phyloP scores from a whole-genome alignment of 2,888 invertebrate species.

The Stramonita haemastoma region DNA sequence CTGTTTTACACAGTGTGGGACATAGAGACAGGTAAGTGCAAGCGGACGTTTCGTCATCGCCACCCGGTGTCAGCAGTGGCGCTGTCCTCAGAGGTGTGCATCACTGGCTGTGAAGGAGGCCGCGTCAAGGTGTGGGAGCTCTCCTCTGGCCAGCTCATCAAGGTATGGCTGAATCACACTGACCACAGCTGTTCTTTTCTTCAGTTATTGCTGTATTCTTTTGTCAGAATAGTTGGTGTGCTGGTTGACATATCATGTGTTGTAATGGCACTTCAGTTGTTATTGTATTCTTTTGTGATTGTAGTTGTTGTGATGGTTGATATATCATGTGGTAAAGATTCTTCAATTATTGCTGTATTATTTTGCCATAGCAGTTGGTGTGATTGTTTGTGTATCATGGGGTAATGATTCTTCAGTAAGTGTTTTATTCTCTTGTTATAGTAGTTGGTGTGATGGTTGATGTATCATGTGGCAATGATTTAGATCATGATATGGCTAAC shows the following conservation, averaged over 20 bases:
- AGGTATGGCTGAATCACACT: slow-evolving; percentile 63
- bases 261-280: no score
- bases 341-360: no score
- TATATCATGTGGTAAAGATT: no score
- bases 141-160: slow-evolving; percentile 71
- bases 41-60: slow-evolving; percentile 73
- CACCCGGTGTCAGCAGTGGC: slow-evolving; percentile 73
- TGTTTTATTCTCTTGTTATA: no score
- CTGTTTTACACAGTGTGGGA: slow-evolving; percentile 72
- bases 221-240: background rate
- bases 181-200: background rate
- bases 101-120: slow-evolving; percentile 75
- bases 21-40: slow-evolving; percentile 73
- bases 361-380: no score
- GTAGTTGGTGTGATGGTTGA: no score
- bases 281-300: background rate
- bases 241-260: no score
- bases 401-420: no score
- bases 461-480: no score
- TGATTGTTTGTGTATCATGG: no score
- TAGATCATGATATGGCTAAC: no score
- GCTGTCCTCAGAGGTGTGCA: slow-evolving; percentile 67
- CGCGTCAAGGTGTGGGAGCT: slow-evolving; percentile 77
- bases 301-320: no score
- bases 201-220: background rate